A percentile compares a stretch with the other conserved stretches of the same genome.
Evolutionary conservation across 2,113 vertebrate species (phyloP).

Genomic region (Suncus etruscus): DNA sequence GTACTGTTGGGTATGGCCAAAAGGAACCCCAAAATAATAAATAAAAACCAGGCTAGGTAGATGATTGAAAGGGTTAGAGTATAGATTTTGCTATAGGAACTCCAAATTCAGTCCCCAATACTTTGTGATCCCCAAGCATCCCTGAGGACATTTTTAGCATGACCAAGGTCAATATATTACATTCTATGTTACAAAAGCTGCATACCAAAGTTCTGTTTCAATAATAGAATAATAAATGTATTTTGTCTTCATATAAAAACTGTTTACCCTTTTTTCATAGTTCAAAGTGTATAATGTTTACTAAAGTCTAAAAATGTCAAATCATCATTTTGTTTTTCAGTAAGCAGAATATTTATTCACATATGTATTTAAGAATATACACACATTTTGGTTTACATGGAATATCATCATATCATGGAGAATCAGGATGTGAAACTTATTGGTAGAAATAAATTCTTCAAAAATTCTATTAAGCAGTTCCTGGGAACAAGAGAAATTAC

Average conservation of each 20-base stretch:
- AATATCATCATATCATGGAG: background rate
- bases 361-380: background rate
- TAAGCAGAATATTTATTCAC: slow-evolving; percentile 1
- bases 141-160: background rate
- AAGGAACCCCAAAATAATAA: too few relatives aligned
- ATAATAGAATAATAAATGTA: background rate
- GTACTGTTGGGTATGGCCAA: too few relatives aligned
- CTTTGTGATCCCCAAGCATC: too few relatives aligned
- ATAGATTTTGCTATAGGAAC: too few relatives aligned
- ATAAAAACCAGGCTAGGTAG: too few relatives aligned
- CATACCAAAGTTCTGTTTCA: background rate
- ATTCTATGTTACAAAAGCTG: background rate
- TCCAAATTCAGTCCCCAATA: too few relatives aligned
- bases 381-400: background rate
- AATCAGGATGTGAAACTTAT: background rate
- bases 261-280: background rate
- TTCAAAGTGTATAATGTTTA: background rate
- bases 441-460: background rate
- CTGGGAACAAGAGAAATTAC: background rate
- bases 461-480: background rate
- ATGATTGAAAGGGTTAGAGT: too few relatives aligned
- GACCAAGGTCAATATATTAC: background rate
- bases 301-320: slow-evolving; percentile 1
- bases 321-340: background rate
- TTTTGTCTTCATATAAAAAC: background rate